A percentile compares a stretch with the other conserved stretches of the same genome.
Conservation (phyloP, 2,113 vertebrate genomes). For the Pluvialis apricaria region DNA sequence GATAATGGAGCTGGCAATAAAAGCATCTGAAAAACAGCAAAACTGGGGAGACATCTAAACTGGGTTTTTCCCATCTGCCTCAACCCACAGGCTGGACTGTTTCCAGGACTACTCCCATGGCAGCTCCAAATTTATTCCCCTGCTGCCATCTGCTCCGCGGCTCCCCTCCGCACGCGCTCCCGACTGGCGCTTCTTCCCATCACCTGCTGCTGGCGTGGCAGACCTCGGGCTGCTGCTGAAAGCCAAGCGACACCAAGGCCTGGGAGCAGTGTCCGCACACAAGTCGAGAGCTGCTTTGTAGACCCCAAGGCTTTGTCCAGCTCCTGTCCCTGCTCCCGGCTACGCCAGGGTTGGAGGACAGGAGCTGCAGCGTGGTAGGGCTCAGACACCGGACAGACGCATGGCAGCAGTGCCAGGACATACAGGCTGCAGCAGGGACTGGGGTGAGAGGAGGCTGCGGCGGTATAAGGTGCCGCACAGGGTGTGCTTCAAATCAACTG, state of each 20-base stretch:
- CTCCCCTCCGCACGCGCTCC: conserved; percentile 32
- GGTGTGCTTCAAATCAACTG: background rate
- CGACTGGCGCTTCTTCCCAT: conserved; percentile 15
- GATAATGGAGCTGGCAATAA: background rate
- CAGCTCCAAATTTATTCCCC: conserved; percentile 59
- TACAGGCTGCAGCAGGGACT: background rate
- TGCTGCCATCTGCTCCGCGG: conserved; percentile 64
- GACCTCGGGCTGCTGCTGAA: conserved; percentile 13
- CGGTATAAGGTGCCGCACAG: background rate
- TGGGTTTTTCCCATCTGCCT: background rate
- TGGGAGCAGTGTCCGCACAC: background rate
- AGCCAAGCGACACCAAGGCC: background rate
- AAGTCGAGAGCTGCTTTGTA: conserved; percentile 21
- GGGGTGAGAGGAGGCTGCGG: background rate
- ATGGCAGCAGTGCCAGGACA: background rate
- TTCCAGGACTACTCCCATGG: conserved; percentile 59
- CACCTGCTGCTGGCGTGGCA: conserved; percentile 70
- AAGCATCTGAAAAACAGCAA: background rate
- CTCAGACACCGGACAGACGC: background rate
- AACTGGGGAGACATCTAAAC: background rate
- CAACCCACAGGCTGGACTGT: background rate
- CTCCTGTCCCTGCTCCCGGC: background rate
- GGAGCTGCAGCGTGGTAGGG: background rate
- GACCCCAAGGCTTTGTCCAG: background rate
- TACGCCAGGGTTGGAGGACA: background rate